Evolutionary conservation across 2,888 invertebrate genomes (phyloP).

Genomic region (Helleia helle): DNA sequence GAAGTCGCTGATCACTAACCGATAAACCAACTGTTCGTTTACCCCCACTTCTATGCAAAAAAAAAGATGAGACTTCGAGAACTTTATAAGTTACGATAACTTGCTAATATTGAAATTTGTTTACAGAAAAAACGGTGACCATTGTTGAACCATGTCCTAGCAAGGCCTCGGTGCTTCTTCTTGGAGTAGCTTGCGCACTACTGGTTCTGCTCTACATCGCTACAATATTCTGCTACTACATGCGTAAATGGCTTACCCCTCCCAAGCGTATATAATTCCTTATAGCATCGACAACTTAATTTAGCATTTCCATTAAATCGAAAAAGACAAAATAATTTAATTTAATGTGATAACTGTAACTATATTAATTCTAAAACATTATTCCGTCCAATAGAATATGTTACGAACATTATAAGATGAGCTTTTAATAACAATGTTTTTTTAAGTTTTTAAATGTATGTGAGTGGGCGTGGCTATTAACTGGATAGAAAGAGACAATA

Average conservation of each 20-base stretch:
- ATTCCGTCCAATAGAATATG: slow-evolving; percentile 6
- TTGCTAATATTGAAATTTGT: slow-evolving; percentile 15
- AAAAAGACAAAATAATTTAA: slow-evolving; percentile 1
- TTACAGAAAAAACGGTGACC: slow-evolving; percentile 90
- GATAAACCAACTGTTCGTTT: too few relatives aligned
- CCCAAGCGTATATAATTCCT: slow-evolving; percentile 79
- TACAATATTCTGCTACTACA: slow-evolving; percentile 93
- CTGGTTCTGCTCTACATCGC: slow-evolving; percentile 92
- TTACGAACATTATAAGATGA: too few relatives aligned
- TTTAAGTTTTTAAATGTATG: too few relatives aligned
- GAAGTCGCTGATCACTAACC: too few relatives aligned
- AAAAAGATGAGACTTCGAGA: too few relatives aligned
- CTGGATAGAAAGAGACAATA: background rate
- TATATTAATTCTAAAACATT: background rate
- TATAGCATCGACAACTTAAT: slow-evolving; percentile 7
- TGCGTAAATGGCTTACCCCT: slow-evolving; percentile 92
- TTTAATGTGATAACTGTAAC: slow-evolving; percentile 9
- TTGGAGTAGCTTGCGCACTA: slow-evolving; percentile 93
- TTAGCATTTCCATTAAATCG: background rate
- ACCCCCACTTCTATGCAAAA: too few relatives aligned
- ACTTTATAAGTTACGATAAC: too few relatives aligned
- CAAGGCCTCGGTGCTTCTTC: slow-evolving; percentile 90
- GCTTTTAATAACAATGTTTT: too few relatives aligned
- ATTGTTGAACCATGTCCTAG: slow-evolving; percentile 94
- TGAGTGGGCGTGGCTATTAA: too few relatives aligned